Base-by-base conservation (phyloP, 2,888 invertebrate species). In the Andrena fulva region DNA sequence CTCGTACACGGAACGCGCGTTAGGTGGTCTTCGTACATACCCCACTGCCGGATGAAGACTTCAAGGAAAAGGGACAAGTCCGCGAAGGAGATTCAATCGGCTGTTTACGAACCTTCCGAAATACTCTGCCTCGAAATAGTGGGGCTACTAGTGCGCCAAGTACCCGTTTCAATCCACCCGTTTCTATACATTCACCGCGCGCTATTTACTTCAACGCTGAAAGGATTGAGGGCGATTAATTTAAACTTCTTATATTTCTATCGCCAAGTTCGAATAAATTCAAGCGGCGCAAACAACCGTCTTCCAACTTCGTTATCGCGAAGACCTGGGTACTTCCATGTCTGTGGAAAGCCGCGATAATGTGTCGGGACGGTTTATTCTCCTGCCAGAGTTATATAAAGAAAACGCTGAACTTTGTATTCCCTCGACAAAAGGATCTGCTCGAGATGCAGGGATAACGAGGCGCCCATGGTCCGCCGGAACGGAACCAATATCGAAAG, bases 401-500 rank as follows among this genome's bases (percentile, higher is more conserved):
- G 50, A 31, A 68, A 73, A 42, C 48, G 67, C 48, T 52, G 68
- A 73, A 60, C 52, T 79, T 48, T 52, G 73, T 48, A 64, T 60
- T 54, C 24, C 27, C 10, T 16, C 20, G 50, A 81, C 81, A 70
- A 81, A 81, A 73, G 73, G 73, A 60, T 60, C 54, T 10, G 1
- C 50, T 48, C 20, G 54, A 62, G 33, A 16, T 31, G 20, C 29
- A 35, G 54, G 20, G 27, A 66, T 79, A 79, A 74, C 79, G 70
- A 79, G 48, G 27, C 24, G 24, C 64, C 64, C 52, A n/a, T 8
- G 31, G 12, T 4, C 29, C 35, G n/a, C 35, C 42, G 8, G 68
- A 68, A 63, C 56, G 63, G 73, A 69, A 81, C 29, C 79, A 52
- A 81, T 81, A 77, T 71, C 66, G 68, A 33, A 62, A 31, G 29